These are phyloP conservation scores for Hyphantria cunea DNA, from an alignment of 1,140 invertebrate genomes.

Conservation along the genomic window DNA sequence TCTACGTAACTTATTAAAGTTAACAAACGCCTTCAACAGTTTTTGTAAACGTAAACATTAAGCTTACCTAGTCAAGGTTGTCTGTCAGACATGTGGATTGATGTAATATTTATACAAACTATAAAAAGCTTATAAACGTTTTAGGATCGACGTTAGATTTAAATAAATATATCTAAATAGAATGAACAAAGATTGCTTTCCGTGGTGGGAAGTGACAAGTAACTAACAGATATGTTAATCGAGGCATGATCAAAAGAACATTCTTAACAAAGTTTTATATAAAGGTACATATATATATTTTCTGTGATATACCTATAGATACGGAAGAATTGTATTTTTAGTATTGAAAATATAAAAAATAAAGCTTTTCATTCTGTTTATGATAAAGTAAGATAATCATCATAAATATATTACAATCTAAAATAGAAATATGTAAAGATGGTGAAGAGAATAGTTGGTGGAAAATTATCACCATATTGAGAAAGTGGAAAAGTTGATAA, in stretches of 20 bases:
- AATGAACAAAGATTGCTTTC: conserved; percentile 3
- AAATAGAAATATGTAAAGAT: too few species aligned
- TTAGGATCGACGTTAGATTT: background rate
- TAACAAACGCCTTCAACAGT: background rate
- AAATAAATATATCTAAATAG: conserved; percentile 11
- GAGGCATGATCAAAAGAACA: conserved; percentile 13
- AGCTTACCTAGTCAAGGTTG: background rate
- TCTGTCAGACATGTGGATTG: conserved; percentile 8
- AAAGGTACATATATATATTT: too few species aligned
- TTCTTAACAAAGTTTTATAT: background rate
- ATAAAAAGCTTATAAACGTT: conserved; percentile 5
- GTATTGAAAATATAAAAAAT: too few species aligned
- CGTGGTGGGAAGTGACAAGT: conserved; percentile 1
- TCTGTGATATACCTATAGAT: too few species aligned
- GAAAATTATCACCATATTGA: too few species aligned
- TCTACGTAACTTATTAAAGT: too few species aligned
- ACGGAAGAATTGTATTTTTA: too few species aligned
- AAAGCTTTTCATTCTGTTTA: too few species aligned
- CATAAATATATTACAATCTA: too few species aligned
- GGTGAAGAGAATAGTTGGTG: too few species aligned
- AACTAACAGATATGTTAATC: background rate
- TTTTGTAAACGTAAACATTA: background rate
- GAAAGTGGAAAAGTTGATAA: too few species aligned
- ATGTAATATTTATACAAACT: conserved; percentile 11
- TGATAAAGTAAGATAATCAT: too few species aligned